A percentile compares a stretch with the other conserved stretches of the same genome.
phyloP scores from a whole-genome alignment of 2,797 vertebrate species.

The Neosilurus mollespiculum region DNA sequence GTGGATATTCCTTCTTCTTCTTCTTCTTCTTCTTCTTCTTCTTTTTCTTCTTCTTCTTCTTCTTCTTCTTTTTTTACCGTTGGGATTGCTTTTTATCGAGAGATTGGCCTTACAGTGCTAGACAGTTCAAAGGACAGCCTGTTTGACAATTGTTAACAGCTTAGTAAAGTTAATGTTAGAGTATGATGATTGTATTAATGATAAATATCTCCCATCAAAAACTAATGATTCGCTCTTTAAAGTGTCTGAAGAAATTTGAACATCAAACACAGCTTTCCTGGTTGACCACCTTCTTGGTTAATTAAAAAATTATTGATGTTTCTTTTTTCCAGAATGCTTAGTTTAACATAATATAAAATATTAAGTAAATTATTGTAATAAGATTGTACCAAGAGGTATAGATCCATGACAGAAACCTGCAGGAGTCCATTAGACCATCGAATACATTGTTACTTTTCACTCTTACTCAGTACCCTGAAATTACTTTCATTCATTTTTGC shows the following conservation, averaged over 20 bases:
- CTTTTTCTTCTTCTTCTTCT: too few relatives aligned
- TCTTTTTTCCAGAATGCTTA: not conserved
- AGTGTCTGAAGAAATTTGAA: not conserved
- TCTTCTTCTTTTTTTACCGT: not conserved
- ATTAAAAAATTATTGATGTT: not conserved
- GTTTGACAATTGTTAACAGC: not conserved
- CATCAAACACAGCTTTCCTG: not conserved
- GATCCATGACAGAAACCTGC: not conserved
- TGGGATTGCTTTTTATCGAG: not conserved
- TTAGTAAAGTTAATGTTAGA: not conserved
- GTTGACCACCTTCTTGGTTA: not conserved
- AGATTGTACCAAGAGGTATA: not conserved
- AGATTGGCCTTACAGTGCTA: not conserved
- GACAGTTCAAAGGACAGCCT: not conserved
- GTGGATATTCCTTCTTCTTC: too few relatives aligned
- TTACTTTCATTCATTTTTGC: constrained; percentile 3
- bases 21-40: too few relatives aligned
- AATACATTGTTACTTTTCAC: constrained; percentile 8
- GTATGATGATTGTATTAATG: not conserved
- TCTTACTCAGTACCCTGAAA: not conserved
- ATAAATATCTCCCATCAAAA: not conserved
- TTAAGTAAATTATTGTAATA: not conserved
- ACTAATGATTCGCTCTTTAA: not conserved
- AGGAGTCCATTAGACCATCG: not conserved
- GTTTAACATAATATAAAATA: not conserved